phyloP scores from a whole-genome alignment of 2,888 invertebrate species.

The Brachyptera risi region DNA sequence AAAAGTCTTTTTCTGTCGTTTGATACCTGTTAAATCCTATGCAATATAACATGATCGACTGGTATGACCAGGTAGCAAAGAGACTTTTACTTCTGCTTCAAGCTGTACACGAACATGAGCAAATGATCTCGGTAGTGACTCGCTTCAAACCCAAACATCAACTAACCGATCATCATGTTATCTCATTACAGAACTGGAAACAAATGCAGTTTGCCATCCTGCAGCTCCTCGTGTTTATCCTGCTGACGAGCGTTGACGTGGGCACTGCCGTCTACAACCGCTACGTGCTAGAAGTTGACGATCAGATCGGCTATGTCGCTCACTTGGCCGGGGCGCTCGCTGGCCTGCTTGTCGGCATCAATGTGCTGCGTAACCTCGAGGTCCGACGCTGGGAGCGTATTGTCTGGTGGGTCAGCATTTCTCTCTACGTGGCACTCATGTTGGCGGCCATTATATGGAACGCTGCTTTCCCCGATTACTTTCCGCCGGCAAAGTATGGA shows the following conservation, averaged over 20 bases:
- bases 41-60: no score
- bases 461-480: conserved; percentile 29
- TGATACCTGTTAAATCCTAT: no score
- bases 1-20: no score
- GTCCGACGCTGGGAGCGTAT: conserved; percentile 75
- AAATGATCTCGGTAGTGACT: no score
- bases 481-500: not conserved
- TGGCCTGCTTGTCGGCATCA: conserved; percentile 78
- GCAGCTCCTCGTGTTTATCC: conserved; percentile 75
- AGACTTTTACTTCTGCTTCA: no score
- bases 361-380: conserved; percentile 77
- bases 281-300: conserved; percentile 57
- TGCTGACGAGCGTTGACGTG: conserved; percentile 78
- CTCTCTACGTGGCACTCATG: conserved; percentile 67
- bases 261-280: conserved; percentile 88
- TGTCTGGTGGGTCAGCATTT: conserved; percentile 76
- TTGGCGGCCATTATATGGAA: conserved; percentile 69
- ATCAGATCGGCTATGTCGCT: conserved; percentile 64
- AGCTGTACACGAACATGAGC: no score
- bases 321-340: conserved; percentile 90
- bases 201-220: conserved; percentile 94
- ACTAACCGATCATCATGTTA: no score
- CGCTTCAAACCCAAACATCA: no score
- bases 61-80: no score
- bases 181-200: conserved; percentile 83